phyloP scores from a whole-genome alignment of 2,888 invertebrate genomes.

The Epinotia ramella region DNA sequence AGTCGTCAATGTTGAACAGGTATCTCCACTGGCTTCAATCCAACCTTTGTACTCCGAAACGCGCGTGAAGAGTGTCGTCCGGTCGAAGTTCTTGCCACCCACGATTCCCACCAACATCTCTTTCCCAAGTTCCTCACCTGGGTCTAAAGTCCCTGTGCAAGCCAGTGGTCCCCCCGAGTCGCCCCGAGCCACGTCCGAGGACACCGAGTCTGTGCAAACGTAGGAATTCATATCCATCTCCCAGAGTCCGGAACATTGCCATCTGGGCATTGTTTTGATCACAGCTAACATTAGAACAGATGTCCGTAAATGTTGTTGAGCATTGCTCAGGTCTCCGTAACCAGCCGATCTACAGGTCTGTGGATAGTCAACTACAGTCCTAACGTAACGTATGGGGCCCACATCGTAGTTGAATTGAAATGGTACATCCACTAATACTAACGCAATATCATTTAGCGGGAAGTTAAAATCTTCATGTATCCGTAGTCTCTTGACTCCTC shows the following conservation, averaged over 20 bases:
- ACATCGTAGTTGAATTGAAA: conserved; percentile 58
- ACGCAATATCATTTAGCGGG: conserved; percentile 64
- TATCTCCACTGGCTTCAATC: conserved; percentile 52
- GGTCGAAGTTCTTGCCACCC: conserved; percentile 70
- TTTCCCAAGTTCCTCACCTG: conserved; percentile 49
- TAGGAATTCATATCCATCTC: conserved; percentile 65
- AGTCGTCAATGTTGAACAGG: conserved; percentile 36
- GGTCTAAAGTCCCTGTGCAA: conserved; percentile 59
- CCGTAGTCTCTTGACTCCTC: conserved; percentile 49
- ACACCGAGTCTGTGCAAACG: conserved; percentile 60
- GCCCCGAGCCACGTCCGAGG: conserved; percentile 62
- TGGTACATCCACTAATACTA: conserved; percentile 52
- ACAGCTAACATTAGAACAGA: conserved; percentile 58
- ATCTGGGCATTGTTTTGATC: conserved; percentile 56
- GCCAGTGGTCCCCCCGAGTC: conserved; percentile 73
- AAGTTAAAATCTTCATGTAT: conserved; percentile 55
- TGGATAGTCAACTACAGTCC: conserved; percentile 54
- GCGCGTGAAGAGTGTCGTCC: conserved; percentile 59
- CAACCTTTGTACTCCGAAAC: conserved; percentile 58
- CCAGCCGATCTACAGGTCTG: conserved; percentile 61
- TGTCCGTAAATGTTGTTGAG: conserved; percentile 47
- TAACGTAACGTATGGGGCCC: conserved; percentile 53
- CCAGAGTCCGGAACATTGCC: conserved; percentile 63
- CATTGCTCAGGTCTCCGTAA: conserved; percentile 56
- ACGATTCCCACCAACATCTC: conserved; percentile 68